Conservation (phyloP, 2,888 invertebrate genomes). For the Galeopsomyia nigrocyanea region DNA sequence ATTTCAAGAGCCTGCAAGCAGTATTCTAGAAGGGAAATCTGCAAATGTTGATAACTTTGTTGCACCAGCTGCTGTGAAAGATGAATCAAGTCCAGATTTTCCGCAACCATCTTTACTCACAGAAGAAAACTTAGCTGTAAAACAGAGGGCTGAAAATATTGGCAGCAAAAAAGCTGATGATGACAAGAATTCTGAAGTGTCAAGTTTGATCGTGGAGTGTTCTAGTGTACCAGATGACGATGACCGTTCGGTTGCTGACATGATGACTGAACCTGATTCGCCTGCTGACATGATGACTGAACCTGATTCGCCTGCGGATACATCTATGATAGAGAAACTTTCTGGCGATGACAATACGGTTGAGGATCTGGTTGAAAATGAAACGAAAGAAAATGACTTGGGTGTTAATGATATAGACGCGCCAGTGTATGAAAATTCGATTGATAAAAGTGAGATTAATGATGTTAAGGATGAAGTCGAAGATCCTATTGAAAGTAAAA, state of each 20-base stretch:
- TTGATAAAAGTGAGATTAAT: not conserved
- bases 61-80: not conserved
- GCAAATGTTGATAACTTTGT: not conserved
- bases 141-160: not conserved
- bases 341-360: not conserved
- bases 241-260: conserved; percentile 21
- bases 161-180: conserved; percentile 21
- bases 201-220: conserved; percentile 38
- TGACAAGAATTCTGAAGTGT: conserved; percentile 26
- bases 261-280: conserved; percentile 1
- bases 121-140: conserved; percentile 6
- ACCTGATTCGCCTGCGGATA: conserved; percentile 4
- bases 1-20: not conserved
- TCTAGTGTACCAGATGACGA: conserved; percentile 21
- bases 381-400: not conserved
- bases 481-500: conserved; percentile 5
- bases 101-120: conserved; percentile 3
- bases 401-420: not conserved
- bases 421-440: conserved; percentile 13
- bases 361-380: conserved; percentile 1
- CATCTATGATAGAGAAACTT: conserved; percentile 20
- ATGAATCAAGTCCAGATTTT: not conserved
- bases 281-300: not conserved
- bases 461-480: conserved; percentile 14
- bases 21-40: not conserved